These are phyloP conservation scores for Aphodius granarius DNA, from an alignment of 2,888 invertebrate species.

Conservation along the genomic window DNA sequence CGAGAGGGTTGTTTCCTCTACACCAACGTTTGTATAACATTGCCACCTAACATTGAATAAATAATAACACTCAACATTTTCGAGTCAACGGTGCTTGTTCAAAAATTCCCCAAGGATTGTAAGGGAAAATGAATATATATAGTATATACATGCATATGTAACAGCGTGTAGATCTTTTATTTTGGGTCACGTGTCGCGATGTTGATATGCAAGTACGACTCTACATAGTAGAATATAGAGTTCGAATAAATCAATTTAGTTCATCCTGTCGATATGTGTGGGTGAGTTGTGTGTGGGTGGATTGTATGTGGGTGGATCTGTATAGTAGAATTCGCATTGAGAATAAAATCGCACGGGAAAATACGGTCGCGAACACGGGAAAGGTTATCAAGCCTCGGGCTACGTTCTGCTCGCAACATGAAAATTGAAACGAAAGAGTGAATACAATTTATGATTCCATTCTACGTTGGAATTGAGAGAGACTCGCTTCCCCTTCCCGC, in stretches of 20 bases:
- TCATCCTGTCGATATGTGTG: background rate
- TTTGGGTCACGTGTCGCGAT: background rate
- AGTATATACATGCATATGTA: background rate
- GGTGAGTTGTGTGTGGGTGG: background rate
- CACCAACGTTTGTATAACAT: too few species aligned
- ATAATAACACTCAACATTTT: background rate
- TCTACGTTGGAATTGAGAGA: background rate
- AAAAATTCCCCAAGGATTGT: background rate
- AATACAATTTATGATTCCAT: background rate
- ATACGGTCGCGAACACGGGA: too few species aligned
- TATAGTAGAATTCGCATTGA: background rate
- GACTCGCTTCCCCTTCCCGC: background rate
- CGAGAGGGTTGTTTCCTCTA: too few species aligned
- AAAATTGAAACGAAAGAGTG: background rate
- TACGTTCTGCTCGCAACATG: background rate
- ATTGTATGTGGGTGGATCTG: background rate
- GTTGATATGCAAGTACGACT: background rate
- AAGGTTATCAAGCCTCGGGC: background rate
- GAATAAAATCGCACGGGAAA: too few species aligned
- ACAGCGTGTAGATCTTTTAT: background rate
- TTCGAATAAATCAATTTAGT: background rate
- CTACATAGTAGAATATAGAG: background rate
- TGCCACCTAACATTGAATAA: too few species aligned
- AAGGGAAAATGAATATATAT: background rate
- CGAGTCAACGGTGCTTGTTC: background rate